Base-by-base conservation (phyloP, 2,888 invertebrate species). In the Cecidostiba fungosa region DNA sequence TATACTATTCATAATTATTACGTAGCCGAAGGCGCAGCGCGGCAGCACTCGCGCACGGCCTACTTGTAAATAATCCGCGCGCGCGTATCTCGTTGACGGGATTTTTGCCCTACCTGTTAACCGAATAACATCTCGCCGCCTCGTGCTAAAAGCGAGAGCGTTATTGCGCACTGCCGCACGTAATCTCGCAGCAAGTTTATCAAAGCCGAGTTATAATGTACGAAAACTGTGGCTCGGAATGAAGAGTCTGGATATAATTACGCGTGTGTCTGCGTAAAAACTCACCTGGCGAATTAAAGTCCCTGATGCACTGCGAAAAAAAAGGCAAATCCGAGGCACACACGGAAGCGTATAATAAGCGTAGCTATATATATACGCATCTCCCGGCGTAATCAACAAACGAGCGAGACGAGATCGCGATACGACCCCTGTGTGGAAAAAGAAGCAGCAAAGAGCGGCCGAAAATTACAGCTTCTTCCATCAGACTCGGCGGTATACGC, bases 391-490 rank as follows among this genome's bases (percentile, higher is more conserved):
- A 77, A 59, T 77, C 26, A 74, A 74, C 1, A 29, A 77, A 39
- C 54, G n/a, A 76, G 76, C 8, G 50, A 47, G 83, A 29, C 26
- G 62, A 54, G 62, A 59, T 16, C 47, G 29, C 29, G 82, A 23
- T 54, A 32, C 5, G n/a, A 8, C 23, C 12, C 66, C 12, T 29
- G 5, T 32, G 2, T 72, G 10, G 26, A 32, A 26, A 16, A 54
- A 69, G 47, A 69, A 59, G 23, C 23, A 76, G 74, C 26, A 36
- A 80, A 76, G 66, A 19, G 23, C 69, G 54, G 29, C 86, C 86
- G 84, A 86, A 86, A 86, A 86, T 86, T 86, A 84, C 72, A 86
- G 83, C 83, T 86, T 74, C 84, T 47, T 84, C 69, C 50, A 50
- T 69, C 73, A 70, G 62, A 74, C 16, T 19, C 47, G 26, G 72